Base-by-base conservation (phyloP, 2,113 vertebrate species). In the Neofelis nebulosa region DNA sequence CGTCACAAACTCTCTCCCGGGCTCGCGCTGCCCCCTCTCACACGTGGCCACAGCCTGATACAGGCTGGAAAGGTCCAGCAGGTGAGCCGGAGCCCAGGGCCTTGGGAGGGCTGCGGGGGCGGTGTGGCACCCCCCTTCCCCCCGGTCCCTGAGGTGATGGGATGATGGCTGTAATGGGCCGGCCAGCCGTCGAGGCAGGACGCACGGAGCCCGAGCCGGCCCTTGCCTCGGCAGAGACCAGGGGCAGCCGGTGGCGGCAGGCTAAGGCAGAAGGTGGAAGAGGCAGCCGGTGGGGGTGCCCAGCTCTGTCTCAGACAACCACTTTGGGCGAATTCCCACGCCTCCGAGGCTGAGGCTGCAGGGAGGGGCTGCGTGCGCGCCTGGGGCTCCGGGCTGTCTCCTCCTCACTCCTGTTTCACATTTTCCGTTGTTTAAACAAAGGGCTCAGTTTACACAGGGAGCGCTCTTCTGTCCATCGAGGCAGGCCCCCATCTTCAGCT, bases 321-420 rank as follows among this genome's bases (percentile, higher is more conserved):
- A 81, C 66, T 11, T 0, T 14, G n/a, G 23, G 7, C 0, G 31
- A 7, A 38, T 50, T 41, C 2, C 50, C n/a, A 12, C 0, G 23
- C 4, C 31, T 33, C 69, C 7, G 2, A 0, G 36, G 8, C 45
- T 29, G 2, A 0, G 36, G 8, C 45, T 29, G 31, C 31, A 19
- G 0, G 79, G 78, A 90, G 79, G 85, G 66, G 90, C 0, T 23
- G 0, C 0, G 74, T 9, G 0, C 12, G 31, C 1, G 1, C 0
- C 0, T 0, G 15, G 82, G 31, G 0, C 14, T 61, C 89, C 13
- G 0, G 16, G 10, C n/a, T 16, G 27, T 61, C 29, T n/a, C 41
- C 16, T 25, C 41, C 45, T 33, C 36, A 5, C 36, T 81, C 48
- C 74, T 52, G 29, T 52, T 98, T 98, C 98, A 98, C 98, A 98